These are phyloP conservation scores for Cantharis nigra DNA, from an alignment of 2,888 invertebrate species.

Conservation along the genomic window DNA sequence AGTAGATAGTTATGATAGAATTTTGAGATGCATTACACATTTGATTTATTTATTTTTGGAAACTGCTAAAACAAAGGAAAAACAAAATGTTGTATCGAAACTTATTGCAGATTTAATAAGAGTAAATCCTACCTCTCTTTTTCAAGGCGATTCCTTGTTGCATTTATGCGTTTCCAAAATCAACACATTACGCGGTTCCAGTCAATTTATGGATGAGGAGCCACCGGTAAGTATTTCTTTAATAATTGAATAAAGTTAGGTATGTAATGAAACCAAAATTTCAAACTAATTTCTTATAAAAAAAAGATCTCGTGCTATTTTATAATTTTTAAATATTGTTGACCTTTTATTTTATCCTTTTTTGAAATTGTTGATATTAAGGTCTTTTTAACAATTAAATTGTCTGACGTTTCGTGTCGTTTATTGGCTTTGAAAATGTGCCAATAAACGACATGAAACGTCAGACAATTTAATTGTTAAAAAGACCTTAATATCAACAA, in stretches of 20 bases:
- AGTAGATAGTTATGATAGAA: constrained; percentile 80
- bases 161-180: constrained; percentile 81
- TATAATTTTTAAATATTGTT: no score
- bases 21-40: constrained; percentile 79
- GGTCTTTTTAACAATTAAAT: no score
- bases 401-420: no score
- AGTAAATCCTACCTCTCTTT: constrained; percentile 69
- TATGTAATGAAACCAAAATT: background rate
- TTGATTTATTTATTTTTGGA: constrained; percentile 72
- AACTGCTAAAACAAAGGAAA: constrained; percentile 61
- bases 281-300: no score
- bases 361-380: no score
- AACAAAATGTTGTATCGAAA: constrained; percentile 55
- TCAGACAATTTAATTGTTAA: no score
- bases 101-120: constrained; percentile 64
- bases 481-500: no score
- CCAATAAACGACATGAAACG: no score
- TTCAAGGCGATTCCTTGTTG: constrained; percentile 78
- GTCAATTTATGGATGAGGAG: constrained; percentile 74
- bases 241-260: constrained; percentile 4
- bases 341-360: no score
- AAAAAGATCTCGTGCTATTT: no score
- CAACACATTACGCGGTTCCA: constrained; percentile 76
- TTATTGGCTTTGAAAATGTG: no score
- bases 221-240: constrained; percentile 48